Evolutionary conservation across 2,113 vertebrate genomes (phyloP).

Genomic region (Bubalus kerabau): DNA sequence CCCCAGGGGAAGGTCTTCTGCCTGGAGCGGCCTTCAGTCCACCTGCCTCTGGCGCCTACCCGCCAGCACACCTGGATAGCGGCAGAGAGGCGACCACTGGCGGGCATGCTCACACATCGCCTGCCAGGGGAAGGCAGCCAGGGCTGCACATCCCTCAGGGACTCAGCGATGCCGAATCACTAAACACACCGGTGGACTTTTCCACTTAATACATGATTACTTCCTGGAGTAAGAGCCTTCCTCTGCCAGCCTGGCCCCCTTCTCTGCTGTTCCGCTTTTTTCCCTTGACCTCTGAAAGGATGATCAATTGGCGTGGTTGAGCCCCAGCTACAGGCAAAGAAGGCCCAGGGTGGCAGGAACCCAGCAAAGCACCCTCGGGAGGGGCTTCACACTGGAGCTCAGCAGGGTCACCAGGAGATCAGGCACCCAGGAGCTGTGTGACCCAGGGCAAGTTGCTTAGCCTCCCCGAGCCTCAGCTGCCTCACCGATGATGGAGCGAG

Average conservation of each 20-base stretch:
- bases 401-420: fast-evolving
- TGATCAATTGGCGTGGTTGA: neutral
- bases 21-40: constrained; percentile 80
- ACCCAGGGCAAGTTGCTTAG: neutral
- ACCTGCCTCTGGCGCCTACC: constrained; percentile 52
- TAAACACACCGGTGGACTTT: constrained; percentile 74
- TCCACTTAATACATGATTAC: constrained; percentile 76
- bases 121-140: constrained; percentile 82
- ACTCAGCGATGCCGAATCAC: constrained; percentile 76
- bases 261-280: neutral
- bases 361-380: neutral
- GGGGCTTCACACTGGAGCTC: neutral
- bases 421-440: neutral
- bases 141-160: constrained; percentile 74
- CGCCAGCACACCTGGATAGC: constrained; percentile 82
- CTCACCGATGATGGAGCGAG: neutral
- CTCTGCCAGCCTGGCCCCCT: constrained; percentile 59
- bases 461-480: neutral
- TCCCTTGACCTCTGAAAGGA: neutral
- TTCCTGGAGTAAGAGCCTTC: constrained; percentile 75
- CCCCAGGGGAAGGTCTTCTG: constrained; percentile 82
- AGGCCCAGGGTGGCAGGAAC: neutral
- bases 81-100: constrained; percentile 81
- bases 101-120: constrained; percentile 71
- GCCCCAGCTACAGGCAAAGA: neutral